Evolutionary conservation across 2,797 vertebrate genomes (phyloP).

Genomic region (Sparus aurata): DNA sequence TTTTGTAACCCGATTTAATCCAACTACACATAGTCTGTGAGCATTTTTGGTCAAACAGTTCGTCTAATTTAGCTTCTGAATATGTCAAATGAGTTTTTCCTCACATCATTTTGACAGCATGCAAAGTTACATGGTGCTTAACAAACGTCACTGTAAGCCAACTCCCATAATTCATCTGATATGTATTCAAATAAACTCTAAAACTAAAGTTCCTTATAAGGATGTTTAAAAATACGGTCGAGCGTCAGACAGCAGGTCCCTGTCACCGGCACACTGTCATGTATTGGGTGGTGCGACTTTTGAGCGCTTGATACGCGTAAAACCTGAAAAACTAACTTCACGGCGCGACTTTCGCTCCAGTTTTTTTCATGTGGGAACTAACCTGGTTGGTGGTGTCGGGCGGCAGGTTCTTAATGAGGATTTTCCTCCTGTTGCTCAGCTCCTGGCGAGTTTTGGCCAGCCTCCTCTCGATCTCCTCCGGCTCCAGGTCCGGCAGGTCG

Average conservation of each 20-base stretch:
- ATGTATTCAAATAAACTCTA: background rate
- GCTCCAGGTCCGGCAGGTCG: constrained; percentile 84
- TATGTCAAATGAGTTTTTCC: background rate
- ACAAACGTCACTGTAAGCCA: background rate
- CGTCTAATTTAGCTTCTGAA: background rate
- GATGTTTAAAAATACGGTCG: no score
- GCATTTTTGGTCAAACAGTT: background rate
- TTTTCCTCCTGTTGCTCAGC: constrained; percentile 97
- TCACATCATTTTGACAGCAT: background rate
- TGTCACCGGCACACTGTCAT: background rate
- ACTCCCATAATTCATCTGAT: background rate
- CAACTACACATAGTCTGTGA: background rate
- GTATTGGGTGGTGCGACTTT: constrained; percentile 17
- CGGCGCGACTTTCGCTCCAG: constrained; percentile 21
- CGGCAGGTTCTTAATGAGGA: constrained; percentile 95
- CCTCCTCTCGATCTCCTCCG: constrained; percentile 89
- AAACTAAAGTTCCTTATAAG: background rate
- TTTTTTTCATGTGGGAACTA: background rate
- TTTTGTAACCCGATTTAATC: background rate
- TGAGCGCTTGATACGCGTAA: background rate
- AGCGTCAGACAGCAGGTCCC: background rate
- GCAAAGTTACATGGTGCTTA: background rate
- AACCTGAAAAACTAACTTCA: background rate
- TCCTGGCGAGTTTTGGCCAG: constrained; percentile 91
- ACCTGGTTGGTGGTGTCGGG: constrained; percentile 95